These are phyloP conservation scores for Phycodurus eques DNA, from an alignment of 2,113 vertebrate genomes.

Conservation along the genomic window DNA sequence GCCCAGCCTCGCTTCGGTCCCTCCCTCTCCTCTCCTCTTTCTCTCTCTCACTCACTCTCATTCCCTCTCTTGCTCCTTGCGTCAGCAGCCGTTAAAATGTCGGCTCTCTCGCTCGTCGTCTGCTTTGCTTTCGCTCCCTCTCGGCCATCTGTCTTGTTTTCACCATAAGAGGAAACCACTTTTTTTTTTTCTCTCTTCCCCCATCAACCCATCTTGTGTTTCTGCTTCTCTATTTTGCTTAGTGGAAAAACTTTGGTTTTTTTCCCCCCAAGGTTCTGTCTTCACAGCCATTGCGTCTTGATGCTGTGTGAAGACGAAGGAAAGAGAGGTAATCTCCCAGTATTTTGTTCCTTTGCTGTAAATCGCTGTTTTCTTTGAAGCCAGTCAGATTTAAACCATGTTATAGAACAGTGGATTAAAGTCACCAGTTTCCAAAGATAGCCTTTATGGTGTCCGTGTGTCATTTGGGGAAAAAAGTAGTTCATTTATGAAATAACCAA, in stretches of 20 bases:
- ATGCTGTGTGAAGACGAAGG: constrained; percentile 26
- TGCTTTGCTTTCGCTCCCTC: constrained; percentile 49
- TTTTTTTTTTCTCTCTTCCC: constrained; percentile 9
- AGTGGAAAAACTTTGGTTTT: constrained; percentile 39
- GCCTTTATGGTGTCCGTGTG: neutral
- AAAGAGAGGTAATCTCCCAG: constrained; percentile 50
- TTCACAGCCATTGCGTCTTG: constrained; percentile 27
- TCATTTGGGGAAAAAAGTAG: neutral
- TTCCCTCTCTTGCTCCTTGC: constrained; percentile 43
- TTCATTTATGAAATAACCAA: neutral
- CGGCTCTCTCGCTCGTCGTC: constrained; percentile 68
- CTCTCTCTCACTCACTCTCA: constrained; percentile 6
- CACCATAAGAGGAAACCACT: constrained; percentile 45
- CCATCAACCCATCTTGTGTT: constrained; percentile 25
- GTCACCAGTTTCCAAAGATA: neutral
- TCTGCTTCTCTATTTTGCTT: constrained; percentile 18
- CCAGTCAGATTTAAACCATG: neutral
- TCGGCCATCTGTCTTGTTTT: constrained; percentile 53
- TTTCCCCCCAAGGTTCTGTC: constrained; percentile 24
- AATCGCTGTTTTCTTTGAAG: neutral
- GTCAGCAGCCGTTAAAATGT: constrained; percentile 76
- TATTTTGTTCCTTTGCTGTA: constrained; percentile 12
- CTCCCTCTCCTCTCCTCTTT: constrained; percentile 25
- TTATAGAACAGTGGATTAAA: neutral
- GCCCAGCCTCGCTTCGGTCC: constrained; percentile 24